A percentile compares a stretch with the other conserved stretches of the same genome.
phyloP scores from a whole-genome alignment of 2,888 invertebrate species.

The Eupithecia inturbata region DNA sequence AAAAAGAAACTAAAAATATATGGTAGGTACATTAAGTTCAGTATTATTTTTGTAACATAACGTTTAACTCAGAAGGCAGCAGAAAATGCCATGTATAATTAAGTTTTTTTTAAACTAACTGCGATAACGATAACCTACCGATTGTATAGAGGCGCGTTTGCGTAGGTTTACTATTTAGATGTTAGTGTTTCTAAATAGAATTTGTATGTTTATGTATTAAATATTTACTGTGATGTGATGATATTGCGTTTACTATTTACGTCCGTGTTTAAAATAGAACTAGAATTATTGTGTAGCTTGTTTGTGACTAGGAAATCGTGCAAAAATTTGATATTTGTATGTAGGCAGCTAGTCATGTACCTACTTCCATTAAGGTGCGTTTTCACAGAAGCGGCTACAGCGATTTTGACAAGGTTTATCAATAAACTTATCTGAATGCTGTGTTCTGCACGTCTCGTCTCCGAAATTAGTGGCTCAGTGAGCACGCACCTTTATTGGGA shows the following conservation, averaged over 20 bases:
- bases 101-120: not conserved
- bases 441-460: not conserved
- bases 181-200: not conserved
- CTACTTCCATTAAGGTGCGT: not conserved
- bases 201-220: slow-evolving; percentile 14
- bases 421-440: no score
- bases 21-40: not conserved
- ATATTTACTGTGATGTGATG: slow-evolving; percentile 47
- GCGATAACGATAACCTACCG: slow-evolving; percentile 3
- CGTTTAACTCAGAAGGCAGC: not conserved
- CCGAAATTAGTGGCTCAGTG: not conserved
- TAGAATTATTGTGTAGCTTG: not conserved
- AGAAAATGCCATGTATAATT: slow-evolving; percentile 13
- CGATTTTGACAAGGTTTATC: not conserved
- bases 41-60: slow-evolving; percentile 10
- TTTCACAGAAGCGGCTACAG: not conserved
- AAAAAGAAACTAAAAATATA: not conserved
- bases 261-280: not conserved
- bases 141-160: not conserved
- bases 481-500: not conserved
- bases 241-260: slow-evolving; percentile 1
- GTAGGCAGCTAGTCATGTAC: slow-evolving; percentile 34
- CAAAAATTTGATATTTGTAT: slow-evolving; percentile 19
- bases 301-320: slow-evolving; percentile 15
- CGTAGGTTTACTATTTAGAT: not conserved